Conservation (phyloP, 2,113 vertebrate genomes). For the Elephas maximus region DNA sequence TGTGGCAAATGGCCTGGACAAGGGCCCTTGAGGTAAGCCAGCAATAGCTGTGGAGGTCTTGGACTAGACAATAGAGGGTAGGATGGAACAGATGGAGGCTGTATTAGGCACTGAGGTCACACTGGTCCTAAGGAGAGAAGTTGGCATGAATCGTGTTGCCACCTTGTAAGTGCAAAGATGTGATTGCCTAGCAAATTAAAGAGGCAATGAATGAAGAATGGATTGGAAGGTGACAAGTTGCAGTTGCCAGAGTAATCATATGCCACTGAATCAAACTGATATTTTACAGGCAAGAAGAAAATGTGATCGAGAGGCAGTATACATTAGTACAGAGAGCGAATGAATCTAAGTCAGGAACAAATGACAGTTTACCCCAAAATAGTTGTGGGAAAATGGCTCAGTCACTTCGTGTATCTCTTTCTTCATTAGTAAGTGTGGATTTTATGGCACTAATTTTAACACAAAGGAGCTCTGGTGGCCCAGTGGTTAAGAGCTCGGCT, state of each 20-base stretch:
- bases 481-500: too few species aligned
- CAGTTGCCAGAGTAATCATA: slow-evolving; percentile 31
- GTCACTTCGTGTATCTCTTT: neutral
- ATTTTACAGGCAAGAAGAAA: slow-evolving; percentile 29
- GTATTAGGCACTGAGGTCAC: slow-evolving; percentile 28
- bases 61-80: neutral
- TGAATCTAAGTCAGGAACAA: neutral
- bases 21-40: neutral
- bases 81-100: slow-evolving; percentile 57
- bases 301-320: neutral
- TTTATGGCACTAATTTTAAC: neutral
- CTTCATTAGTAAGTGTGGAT: slow-evolving; percentile 1
- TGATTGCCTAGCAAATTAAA: slow-evolving; percentile 62
- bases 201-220: slow-evolving; percentile 49
- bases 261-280: slow-evolving; percentile 52
- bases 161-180: slow-evolving; percentile 61
- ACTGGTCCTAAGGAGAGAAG: slow-evolving; percentile 44
- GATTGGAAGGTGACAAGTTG: slow-evolving; percentile 26
- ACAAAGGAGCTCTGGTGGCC: too few species aligned
- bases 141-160: slow-evolving; percentile 37
- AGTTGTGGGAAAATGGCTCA: neutral
- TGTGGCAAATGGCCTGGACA: neutral
- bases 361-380: neutral
- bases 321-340: neutral
- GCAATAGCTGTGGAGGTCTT: neutral